phyloP scores from a whole-genome alignment of 2,888 invertebrate species.

The Meloe dianella region DNA sequence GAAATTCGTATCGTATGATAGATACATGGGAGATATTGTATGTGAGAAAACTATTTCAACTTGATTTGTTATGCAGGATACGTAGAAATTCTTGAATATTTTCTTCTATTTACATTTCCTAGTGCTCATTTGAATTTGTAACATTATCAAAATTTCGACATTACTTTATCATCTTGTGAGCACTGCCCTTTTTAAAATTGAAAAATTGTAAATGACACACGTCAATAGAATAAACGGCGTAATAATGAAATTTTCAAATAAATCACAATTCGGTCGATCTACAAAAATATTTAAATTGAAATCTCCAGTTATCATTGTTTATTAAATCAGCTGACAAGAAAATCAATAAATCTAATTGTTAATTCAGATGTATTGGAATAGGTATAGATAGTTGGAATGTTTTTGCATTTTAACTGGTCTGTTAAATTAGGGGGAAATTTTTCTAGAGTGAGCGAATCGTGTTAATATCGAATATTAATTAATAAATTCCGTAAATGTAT shows the following conservation, averaged over 20 bases:
- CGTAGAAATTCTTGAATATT: not conserved
- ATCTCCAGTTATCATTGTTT: not conserved
- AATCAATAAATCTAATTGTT: not conserved
- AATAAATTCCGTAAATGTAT: slow-evolving; percentile 36
- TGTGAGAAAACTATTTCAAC: not conserved
- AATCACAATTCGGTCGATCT: not conserved
- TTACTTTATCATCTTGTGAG: too few relatives aligned
- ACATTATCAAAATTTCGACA: not conserved
- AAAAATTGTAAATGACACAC: not conserved
- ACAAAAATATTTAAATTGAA: not conserved
- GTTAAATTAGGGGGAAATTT: slow-evolving; percentile 22
- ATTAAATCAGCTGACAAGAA: slow-evolving; percentile 1
- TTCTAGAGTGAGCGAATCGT: not conserved
- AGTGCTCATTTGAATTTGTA: not conserved
- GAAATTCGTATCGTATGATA: not conserved
- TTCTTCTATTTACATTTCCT: not conserved
- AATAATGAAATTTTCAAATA: not conserved
- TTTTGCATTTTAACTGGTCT: slow-evolving; percentile 10
- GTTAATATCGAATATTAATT: slow-evolving; percentile 37
- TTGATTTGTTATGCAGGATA: not conserved
- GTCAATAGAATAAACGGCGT: not conserved
- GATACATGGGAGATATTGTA: not conserved
- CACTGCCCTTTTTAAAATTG: too few relatives aligned
- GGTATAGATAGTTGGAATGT: slow-evolving; percentile 1
- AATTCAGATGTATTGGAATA: not conserved